phyloP scores from a whole-genome alignment of 2,797 vertebrate species.

The Coccyzus lansbergi region DNA sequence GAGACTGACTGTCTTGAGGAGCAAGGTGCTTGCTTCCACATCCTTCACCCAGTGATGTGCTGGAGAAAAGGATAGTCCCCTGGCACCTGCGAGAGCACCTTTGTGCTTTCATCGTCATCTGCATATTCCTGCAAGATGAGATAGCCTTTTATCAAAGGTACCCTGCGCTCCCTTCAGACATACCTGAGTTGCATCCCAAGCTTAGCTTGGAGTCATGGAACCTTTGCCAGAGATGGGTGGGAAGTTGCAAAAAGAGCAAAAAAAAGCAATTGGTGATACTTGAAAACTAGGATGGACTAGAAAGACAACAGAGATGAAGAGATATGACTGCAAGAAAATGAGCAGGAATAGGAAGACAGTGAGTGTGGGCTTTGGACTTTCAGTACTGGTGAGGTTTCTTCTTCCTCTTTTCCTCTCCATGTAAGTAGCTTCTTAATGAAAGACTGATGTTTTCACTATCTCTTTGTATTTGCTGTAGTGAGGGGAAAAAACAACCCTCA shows the following conservation, averaged over 20 bases:
- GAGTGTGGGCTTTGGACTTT: background rate
- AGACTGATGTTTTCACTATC: background rate
- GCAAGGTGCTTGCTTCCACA: background rate
- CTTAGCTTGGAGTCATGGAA: background rate
- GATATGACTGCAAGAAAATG: background rate
- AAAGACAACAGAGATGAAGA: background rate
- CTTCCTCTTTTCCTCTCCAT: background rate
- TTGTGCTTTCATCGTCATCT: background rate
- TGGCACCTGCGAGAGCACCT: background rate
- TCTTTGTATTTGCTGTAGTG: background rate
- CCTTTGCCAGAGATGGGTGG: background rate
- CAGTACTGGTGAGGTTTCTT: background rate
- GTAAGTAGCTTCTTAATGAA: background rate
- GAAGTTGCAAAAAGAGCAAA: background rate
- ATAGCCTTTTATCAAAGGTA: background rate
- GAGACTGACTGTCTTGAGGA: background rate
- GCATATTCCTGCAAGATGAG: background rate
- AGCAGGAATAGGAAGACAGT: background rate
- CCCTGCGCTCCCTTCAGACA: background rate
- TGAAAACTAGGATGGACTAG: background rate
- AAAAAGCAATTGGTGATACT: background rate
- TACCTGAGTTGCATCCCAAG: background rate
- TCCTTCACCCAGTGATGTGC: background rate
- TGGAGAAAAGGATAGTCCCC: background rate
- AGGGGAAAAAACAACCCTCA: background rate